phyloP scores from a whole-genome alignment of 2,113 vertebrate genomes.

The Thryonomys swinderianus region DNA sequence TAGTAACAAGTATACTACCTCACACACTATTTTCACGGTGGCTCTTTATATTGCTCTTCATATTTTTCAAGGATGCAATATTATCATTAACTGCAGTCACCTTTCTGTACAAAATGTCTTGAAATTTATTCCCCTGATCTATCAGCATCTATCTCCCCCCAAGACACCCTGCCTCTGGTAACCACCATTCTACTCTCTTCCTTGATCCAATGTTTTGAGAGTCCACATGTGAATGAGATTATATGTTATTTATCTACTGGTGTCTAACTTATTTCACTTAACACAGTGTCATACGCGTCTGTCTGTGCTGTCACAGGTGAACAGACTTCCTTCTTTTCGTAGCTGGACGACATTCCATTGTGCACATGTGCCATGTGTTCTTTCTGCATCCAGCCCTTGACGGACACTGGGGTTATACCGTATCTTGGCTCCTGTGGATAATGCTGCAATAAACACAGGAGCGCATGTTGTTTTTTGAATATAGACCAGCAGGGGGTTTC shows the following conservation, averaged over 20 bases:
- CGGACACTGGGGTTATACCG: too few species aligned
- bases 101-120: neutral
- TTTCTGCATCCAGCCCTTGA: neutral
- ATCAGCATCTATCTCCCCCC: too few species aligned
- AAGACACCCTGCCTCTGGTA: neutral
- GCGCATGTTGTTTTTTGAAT: neutral
- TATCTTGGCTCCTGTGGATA: neutral
- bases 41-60: neutral
- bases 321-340: neutral
- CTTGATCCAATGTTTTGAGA: neutral
- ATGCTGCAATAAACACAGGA: neutral
- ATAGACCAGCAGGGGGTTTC: neutral
- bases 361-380: neutral
- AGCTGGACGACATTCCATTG: neutral
- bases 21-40: neutral
- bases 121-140: neutral
- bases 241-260: neutral
- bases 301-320: neutral
- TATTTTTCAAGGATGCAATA: neutral
- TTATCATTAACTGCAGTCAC: neutral
- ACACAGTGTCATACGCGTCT: neutral
- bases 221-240: neutral
- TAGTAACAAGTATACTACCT: neutral
- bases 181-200: neutral
- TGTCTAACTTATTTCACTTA: neutral